These are phyloP conservation scores for Hiodon alosoides DNA, from an alignment of 2,113 vertebrate species.

Conservation along the genomic window DNA sequence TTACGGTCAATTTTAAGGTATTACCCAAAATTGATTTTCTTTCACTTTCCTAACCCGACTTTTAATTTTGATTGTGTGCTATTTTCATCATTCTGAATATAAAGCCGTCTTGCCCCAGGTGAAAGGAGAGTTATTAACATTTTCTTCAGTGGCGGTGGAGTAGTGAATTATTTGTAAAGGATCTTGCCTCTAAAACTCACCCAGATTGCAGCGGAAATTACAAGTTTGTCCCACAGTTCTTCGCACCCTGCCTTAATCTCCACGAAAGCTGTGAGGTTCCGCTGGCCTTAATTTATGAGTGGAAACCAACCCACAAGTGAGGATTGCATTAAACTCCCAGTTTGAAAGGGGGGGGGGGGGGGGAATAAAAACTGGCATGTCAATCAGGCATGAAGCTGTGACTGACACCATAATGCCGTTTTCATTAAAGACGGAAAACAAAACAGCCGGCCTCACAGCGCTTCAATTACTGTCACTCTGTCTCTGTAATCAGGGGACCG, in stretches of 20 bases:
- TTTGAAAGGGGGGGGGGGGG: slow-evolving; percentile 5
- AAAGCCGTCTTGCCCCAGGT: neutral
- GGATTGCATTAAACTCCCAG: slow-evolving; percentile 12
- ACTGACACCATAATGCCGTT: slow-evolving; percentile 35
- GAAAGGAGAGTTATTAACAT: neutral
- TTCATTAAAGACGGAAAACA: slow-evolving; percentile 32
- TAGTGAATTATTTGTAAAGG: neutral
- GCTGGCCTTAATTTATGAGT: slow-evolving; percentile 18
- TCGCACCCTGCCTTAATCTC: slow-evolving; percentile 17
- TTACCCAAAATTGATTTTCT: no score
- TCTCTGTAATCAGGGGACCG: slow-evolving; percentile 15
- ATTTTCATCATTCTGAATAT: neutral
- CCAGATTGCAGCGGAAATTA: neutral
- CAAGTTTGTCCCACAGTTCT: neutral
- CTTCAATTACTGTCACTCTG: slow-evolving; percentile 9
- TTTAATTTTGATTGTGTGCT: neutral
- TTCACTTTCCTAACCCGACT: neutral
- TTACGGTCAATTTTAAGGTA: no score
- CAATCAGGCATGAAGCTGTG: slow-evolving; percentile 23
- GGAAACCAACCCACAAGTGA: slow-evolving; percentile 5
- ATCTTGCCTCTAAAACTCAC: neutral
- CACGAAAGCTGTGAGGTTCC: neutral
- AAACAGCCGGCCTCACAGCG: slow-evolving; percentile 14
- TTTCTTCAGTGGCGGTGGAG: neutral
- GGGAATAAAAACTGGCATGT: slow-evolving; percentile 17